A percentile compares a stretch with the other conserved stretches of the same genome.
These are phyloP conservation scores for Polietes domitor DNA, from an alignment of 2,888 invertebrate genomes.

Conservation along the genomic window DNA sequence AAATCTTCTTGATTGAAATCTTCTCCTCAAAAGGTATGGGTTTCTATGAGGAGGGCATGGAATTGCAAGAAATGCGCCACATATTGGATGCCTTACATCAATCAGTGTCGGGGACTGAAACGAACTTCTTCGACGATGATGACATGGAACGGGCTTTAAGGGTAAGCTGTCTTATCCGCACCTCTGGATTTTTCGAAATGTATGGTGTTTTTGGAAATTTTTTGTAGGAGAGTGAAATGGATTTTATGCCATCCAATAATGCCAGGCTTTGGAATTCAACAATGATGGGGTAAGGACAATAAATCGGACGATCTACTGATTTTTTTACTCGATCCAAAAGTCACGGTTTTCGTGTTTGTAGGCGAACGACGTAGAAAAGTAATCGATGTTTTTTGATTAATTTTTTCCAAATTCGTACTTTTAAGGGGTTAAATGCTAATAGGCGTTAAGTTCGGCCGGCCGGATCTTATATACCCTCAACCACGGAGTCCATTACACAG, in stretches of 20 bases:
- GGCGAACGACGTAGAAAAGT: too few species aligned
- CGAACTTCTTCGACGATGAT: slow-evolving; percentile 35
- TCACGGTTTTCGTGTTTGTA: too few species aligned
- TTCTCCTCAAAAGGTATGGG: slow-evolving; percentile 68
- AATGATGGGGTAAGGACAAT: slow-evolving; percentile 71
- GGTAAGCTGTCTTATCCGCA: slow-evolving; percentile 58
- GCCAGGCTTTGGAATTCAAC: slow-evolving; percentile 72
- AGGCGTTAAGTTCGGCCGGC: too few species aligned
- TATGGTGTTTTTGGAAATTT: neutral
- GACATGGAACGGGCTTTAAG: slow-evolving; percentile 68
- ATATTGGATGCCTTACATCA: slow-evolving; percentile 70
- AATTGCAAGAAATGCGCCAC: slow-evolving; percentile 73
- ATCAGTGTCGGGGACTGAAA: slow-evolving; percentile 62
- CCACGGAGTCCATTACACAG: too few species aligned
- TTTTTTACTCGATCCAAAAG: too few species aligned
- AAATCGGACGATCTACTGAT: too few species aligned
- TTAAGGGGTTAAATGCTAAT: too few species aligned
- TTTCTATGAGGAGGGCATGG: slow-evolving; percentile 74
- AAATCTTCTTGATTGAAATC: too few species aligned
- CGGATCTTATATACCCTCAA: too few species aligned
- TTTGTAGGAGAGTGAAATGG: slow-evolving; percentile 73
- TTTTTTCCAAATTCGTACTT: too few species aligned
- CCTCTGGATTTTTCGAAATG: neutral
- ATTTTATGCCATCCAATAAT: slow-evolving; percentile 60
- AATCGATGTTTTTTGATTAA: too few species aligned